Base-by-base conservation (phyloP, 2,797 vertebrate species). In the Ciconia nigra region DNA sequence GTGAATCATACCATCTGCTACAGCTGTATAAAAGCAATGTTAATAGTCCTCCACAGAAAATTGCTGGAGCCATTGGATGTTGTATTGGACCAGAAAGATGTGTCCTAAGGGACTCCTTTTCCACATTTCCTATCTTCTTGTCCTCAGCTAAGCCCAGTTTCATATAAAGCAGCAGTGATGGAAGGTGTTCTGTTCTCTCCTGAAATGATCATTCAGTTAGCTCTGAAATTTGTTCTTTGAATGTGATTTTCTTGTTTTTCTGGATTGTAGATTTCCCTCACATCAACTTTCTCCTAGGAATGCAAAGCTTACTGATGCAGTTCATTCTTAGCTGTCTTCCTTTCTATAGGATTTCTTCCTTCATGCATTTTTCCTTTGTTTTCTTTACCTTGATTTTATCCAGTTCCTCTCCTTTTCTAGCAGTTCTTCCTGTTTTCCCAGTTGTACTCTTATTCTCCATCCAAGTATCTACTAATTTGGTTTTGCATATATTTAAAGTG, bases 1-100 rank as follows among this genome's bases (percentile, higher is more conserved):
- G 92, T 96, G 96, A 95, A 97, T 97, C 96, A 97, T 91, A 85
- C 94, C 93, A 96, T 96, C 97, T 96, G 93, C 90, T 96, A 24
- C 92, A 95, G 95, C 91, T 96, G 95, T 93, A 89, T 96, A 87
- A 96, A 97, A 89, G 63, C 86, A 90, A 51, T 10, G 33, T 87
- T 97, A 93, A 85, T 96, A 73, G 94, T 85, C 41, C 93, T 93
- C 74, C 52, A 51, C 39, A 89, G 95, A 95, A 97, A 96, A 93
- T 86, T 94, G 84, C 82, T 94, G 72, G 61, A 97, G 71, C 66
- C 63, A 89, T 94, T 0, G 3, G 70, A 71, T 87, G 67, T 87
- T 91, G 57, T 89, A 65, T 89, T 95, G 92, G 93, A 87, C 95
- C 57, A 44, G 71, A 49, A 72, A 39, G 71, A 89, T 95, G 83